Base-by-base conservation (phyloP, 2,888 invertebrate species). In the Tiliacea aurago region DNA sequence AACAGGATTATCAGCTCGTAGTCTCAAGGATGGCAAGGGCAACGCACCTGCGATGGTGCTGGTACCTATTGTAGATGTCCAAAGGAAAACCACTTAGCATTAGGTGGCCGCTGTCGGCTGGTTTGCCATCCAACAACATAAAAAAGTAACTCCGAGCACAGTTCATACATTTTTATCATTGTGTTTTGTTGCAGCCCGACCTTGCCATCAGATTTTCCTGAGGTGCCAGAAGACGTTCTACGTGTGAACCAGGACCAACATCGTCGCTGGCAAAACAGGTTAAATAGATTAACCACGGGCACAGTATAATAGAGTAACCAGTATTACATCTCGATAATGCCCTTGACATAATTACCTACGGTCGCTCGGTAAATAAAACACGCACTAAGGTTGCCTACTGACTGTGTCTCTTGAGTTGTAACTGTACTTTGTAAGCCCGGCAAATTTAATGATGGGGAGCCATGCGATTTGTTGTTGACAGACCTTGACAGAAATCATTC, bases 241-340 rank as follows among this genome's bases (percentile, higher is more conserved):
- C 90, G 85, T 0, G 93, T 94, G 81, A 93, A 91, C 72, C 92
- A 93, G 66, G 85, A 80, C 9, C 95, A 95, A 78, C 91, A 92
- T 0, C 89, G 89, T 2, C 92, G 93, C 18, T 95, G 95, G 95
- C 91, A 90, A 74, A 90, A 85, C 45, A 88, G 95, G 33, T 89
- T 94, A 0, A 85, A 82, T 65, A 92, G 87, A 80, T 89, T 94
- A 5, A 85, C 94, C 11, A 43, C 85, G 90, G 51, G 88, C 87
- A 47, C 61, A 43, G 43, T 11, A 45, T 45, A 62, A 62, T 61
- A 23, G 18, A 62, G 23, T 43, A 43, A 43, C 11, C 28, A 45
- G 28, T 45, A 45, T 45, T 62, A 62, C 18, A 28, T 28, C 23
- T 41, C 41, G 9, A 9, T 5, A 41, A 41, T 41, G 41, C 5